Evolutionary conservation across 2,888 invertebrate species (phyloP), one percentile per base, ranked within the genome.

Genomic region (Diogma glabrata): DNA sequence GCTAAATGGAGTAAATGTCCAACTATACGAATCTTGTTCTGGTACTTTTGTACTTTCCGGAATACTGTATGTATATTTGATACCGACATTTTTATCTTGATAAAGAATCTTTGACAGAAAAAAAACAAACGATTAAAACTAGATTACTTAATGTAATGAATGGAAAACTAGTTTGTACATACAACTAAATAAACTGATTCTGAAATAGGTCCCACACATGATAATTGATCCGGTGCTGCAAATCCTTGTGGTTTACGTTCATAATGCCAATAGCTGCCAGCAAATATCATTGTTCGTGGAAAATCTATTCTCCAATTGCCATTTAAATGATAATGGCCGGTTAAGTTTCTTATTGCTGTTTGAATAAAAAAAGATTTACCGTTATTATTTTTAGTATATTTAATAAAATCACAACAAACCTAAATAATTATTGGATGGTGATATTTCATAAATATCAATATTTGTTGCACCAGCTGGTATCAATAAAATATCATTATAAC

Each of bases 251-350:
- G 84, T 58, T 80, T 82, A 56, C 93, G 75, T 59, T 89, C 86
- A 66, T 97, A 97, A 63, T 84, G 81, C 79, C 95, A 95, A 61
- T 82, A 79, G 5, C 84, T 81, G 10, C 92, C 91, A 1, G 87
- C 88, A 61, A 92, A 89, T 53, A 75, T 72, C 61, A 88, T 72
- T 26, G 81, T 80, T 50, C 86, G 77, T 0, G 93, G 91, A 65
- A 90, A 90, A 71, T 93, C 90, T 63, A 97, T 92, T 63, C 87
- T 81, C 84, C 91, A 94, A 66, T 93, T 85, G 2, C 96, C 96
- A 69, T 97, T 97, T 49, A 97, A 73, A 65, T 91, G 92, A 67
- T 87, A 97, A 59, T 86, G 77, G 4, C 87, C 87, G 46, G 82
- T 76, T 51, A 80, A 75, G 67, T 91, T 90, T 57, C 92, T 79